These are phyloP conservation scores for Zhengitettix transpicula DNA, from an alignment of 2,888 invertebrate genomes.

Conservation along the genomic window DNA sequence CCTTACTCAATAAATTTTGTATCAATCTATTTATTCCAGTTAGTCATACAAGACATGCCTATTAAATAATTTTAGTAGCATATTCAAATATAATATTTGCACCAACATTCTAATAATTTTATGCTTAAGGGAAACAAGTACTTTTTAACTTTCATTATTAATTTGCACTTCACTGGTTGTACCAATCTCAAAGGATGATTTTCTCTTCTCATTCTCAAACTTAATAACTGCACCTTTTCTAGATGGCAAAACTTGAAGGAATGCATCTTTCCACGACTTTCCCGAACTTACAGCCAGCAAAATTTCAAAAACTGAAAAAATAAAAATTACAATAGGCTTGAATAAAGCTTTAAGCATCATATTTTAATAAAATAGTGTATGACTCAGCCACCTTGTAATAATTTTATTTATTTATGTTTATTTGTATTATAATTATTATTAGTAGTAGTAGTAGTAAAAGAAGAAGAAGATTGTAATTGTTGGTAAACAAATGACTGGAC, in stretches of 20 bases:
- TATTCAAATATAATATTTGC: background rate
- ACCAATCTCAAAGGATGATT: background rate
- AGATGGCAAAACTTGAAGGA: constrained; percentile 58
- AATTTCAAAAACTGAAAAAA: constrained; percentile 65
- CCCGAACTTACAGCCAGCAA: constrained; percentile 60
- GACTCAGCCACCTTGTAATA: too few relatives aligned
- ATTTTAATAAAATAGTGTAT: too few relatives aligned
- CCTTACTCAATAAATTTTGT: too few relatives aligned
- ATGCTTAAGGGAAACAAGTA: background rate
- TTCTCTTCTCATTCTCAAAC: background rate
- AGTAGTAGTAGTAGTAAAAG: too few relatives aligned
- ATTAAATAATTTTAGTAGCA: background rate
- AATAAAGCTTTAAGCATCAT: too few relatives aligned
- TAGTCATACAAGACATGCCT: too few relatives aligned
- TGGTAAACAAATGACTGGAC: too few relatives aligned
- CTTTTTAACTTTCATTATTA: background rate
- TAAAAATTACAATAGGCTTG: too few relatives aligned
- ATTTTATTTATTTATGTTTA: too few relatives aligned
- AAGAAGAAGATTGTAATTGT: too few relatives aligned
- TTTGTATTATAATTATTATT: too few relatives aligned
- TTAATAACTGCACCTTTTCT: constrained; percentile 45
- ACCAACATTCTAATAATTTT: background rate
- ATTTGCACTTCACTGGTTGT: background rate
- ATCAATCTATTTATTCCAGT: too few relatives aligned
- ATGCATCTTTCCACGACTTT: constrained; percentile 58